Evolutionary conservation across 1,140 invertebrate genomes (phyloP), one percentile per base, ranked within the genome.

Genomic region (Coptotermes formosanus): DNA sequence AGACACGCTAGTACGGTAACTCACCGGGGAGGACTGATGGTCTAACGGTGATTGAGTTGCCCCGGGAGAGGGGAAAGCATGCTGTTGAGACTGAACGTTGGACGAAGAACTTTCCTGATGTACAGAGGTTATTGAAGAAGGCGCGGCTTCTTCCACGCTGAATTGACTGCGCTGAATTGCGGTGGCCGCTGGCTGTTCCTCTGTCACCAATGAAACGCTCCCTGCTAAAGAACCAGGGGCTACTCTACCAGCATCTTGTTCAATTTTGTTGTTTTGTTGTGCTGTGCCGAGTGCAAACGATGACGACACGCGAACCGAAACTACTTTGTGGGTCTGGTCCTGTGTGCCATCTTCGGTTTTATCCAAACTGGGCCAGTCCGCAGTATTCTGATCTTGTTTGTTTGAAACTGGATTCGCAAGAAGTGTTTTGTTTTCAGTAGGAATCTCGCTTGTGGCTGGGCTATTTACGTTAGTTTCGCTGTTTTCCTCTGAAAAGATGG

Each of bases 101-200:
- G 52, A 45, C 14, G 44, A 52, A 6, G 83, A 52, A 11, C 16
- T 52, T 45, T 84, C 83, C 21, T 30, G 44, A 11, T 52, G 83
- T 9, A 52, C 25, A 25, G 55, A 84, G 14, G 75, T 44, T 55
- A 84, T 83, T 30, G 44, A 86, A 30, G 69, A 85, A 25, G 85
- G 85, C 81, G 82, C 75, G 23, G 59, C 91, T 88, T 94, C 93
- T 82, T 93, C 93, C 0, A 94, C 91, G 21, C 90, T 91, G 86
- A 94, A 92, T 84, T 93, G 92, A 87, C 91, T 92, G 87, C 92
- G 91, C 86, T 92, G 93, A 0, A 92, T 91, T 85, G 92, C 92
- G 0, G 92, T 92, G 0, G 92, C 91, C 48, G 92, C 93, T 19
- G 89, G 87, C 88, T 92, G 88, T 52, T 93, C 91, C 87, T 93